Evolutionary conservation across 2,113 vertebrate species (phyloP), one percentile per base, ranked within the genome.

Genomic region (Egretta garzetta): DNA sequence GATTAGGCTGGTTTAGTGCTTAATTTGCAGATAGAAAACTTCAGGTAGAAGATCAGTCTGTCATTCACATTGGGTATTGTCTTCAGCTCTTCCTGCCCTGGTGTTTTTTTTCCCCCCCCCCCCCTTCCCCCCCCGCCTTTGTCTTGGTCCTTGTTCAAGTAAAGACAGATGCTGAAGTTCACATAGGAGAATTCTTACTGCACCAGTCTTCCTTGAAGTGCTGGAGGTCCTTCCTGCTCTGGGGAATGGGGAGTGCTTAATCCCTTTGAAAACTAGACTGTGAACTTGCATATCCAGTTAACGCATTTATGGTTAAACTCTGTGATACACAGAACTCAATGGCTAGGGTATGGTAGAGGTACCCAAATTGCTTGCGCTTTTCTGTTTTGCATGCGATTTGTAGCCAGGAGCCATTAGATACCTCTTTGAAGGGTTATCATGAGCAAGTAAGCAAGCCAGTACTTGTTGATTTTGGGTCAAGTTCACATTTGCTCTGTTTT

Each of bases 31-130:
- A 6, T n/a, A 24, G 49, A 37, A 76, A 32, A 28, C 8, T 10
- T 30, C 39, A 53, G 39, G n/a, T 82, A 27, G 33, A 17, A 53
- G 63, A 26, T 37, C 3, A 28, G 21, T 55, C 45, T 74, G 41
- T 53, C 28, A 3, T 18, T 35, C 23, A 7, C 1, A 2, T 22
- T 24, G 9, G 19, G 3, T 24, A 33, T 1, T 9, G 10, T 37
- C 71, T 23, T 23, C 8, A 45, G 39, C 33, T 24, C 24, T 32
- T 58, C 43, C 26, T 56, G 33, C 14, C 19, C 37, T 64, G 27
- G 7, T 35, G 18, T 10, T 32, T 5, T 10, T 47, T 63, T 62
- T 11, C 8, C 10, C 16, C 39, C 39, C 12, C 39, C 12, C 39
- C 12, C 37, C 37, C 37, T 39, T n/a, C 39, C 39, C 39, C 39